Evolutionary conservation across 2,113 vertebrate genomes (phyloP).

Genomic region (Clarias magur): DNA sequence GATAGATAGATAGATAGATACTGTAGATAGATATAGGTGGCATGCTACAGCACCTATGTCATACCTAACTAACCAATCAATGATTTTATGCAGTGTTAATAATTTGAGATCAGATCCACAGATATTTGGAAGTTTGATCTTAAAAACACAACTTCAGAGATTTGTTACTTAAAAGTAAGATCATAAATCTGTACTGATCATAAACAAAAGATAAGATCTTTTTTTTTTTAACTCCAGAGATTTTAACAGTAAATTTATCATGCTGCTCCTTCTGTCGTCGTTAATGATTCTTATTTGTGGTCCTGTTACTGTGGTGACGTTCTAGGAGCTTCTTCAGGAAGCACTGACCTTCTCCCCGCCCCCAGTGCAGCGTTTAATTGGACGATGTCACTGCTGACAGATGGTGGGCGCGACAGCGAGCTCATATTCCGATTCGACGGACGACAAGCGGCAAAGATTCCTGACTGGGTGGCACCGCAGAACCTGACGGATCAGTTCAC

Average conservation of each 20-base stretch:
- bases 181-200: not conserved
- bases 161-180: not conserved
- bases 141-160: not conserved
- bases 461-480: slow-evolving; percentile 89
- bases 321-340: slow-evolving; percentile 90
- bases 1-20: not conserved
- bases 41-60: too few relatives aligned
- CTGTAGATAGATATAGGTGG: too few relatives aligned
- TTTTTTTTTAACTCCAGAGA: not conserved
- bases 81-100: too few relatives aligned
- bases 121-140: not conserved
- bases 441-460: slow-evolving; percentile 91
- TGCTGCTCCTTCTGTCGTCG: not conserved
- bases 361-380: slow-evolving; percentile 85
- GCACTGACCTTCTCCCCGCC: slow-evolving; percentile 90
- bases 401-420: slow-evolving; percentile 81
- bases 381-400: slow-evolving; percentile 86
- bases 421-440: slow-evolving; percentile 94
- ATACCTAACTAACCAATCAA: too few relatives aligned
- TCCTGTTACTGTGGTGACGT: slow-evolving; percentile 46
- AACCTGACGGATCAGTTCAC: slow-evolving; percentile 97
- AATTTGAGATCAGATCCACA: not conserved
- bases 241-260: not conserved
- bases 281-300: slow-evolving; percentile 15
- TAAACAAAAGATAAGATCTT: not conserved